Evolutionary conservation across 2,888 invertebrate genomes (phyloP), one percentile per base, ranked within the genome.

Genomic region (Drosophila gaucha): DNA sequence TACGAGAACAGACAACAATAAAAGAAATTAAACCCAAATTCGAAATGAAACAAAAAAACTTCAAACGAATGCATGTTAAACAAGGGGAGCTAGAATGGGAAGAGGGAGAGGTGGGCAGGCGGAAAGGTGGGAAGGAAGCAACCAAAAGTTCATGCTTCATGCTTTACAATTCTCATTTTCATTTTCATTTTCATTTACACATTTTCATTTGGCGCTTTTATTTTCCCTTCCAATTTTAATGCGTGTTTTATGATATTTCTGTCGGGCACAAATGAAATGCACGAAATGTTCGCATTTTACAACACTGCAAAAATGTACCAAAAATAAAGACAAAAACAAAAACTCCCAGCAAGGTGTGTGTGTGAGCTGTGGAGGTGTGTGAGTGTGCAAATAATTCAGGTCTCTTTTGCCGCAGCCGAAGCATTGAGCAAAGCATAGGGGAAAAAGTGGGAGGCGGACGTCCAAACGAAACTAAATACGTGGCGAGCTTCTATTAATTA

Each of bases 21-120:
- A 18, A 44, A 18, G n/a, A 44, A 12, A 28, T 28, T 18, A 56
- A 47, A 18, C 24, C 18, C 41, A 43, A 76, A 66, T 43, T 35
- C 30, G 28, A 30, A 66, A 72, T 31, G 31, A 5, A n/a, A n/a
- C n/a, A n/a, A n/a, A n/a, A 9, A n/a, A 56, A 60, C 58, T 55
- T 76, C 77, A 73, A 73, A 71, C 58, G 38, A 30, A 33, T 38
- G 59, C 67, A 80, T 74, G 78, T 63, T 59, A 73, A 58, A 30
- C 30, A 10, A 3, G 26, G 26, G 26, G 26, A 6, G 26, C 9
- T 3, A 9, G 12, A 30, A 1, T n/a, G 33, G 5, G 20, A 22
- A 12, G 14, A 2, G 0, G 9, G 6, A 10, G 10, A 20, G 9
- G 31, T 6, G 31, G 24, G 35, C 35, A 9, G 24, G 14, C 0